Evolutionary conservation across 2,797 vertebrate species (phyloP).

Genomic region (Phaenicophaeus curvirostris): DNA sequence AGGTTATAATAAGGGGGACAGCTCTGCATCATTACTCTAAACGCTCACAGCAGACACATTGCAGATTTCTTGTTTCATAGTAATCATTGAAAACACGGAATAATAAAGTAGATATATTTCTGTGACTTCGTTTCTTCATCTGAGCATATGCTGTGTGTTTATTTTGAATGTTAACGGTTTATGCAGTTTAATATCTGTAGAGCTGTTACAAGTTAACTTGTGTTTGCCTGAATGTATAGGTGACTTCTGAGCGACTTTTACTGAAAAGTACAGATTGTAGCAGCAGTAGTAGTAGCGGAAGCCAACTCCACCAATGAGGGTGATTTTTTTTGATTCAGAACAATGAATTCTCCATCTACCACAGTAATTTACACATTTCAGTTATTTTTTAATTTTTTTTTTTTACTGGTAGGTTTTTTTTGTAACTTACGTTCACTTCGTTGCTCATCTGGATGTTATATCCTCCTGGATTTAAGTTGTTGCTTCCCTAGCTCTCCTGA

Average conservation of each 20-base stretch:
- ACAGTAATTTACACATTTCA: neutral
- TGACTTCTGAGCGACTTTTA: neutral
- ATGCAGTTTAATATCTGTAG: neutral
- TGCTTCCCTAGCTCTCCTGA: neutral
- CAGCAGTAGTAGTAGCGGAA: neutral
- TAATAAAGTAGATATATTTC: neutral
- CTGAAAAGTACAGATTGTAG: neutral
- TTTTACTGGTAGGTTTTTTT: neutral
- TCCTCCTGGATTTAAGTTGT: neutral
- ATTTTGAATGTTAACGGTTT: neutral
- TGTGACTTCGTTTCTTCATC: neutral
- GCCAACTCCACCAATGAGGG: neutral
- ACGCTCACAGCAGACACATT: neutral
- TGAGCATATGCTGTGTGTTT: neutral
- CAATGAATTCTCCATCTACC: neutral
- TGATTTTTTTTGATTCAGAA: neutral
- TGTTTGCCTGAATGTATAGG: neutral
- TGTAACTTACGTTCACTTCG: neutral
- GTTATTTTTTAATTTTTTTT: neutral
- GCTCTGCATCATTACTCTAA: neutral
- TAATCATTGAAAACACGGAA: neutral
- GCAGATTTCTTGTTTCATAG: neutral
- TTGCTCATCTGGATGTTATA: neutral
- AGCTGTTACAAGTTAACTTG: neutral
- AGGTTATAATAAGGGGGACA: neutral